Evolutionary conservation across 2,113 vertebrate species (phyloP).

Genomic region (Dolichallabes microphthalmus): DNA sequence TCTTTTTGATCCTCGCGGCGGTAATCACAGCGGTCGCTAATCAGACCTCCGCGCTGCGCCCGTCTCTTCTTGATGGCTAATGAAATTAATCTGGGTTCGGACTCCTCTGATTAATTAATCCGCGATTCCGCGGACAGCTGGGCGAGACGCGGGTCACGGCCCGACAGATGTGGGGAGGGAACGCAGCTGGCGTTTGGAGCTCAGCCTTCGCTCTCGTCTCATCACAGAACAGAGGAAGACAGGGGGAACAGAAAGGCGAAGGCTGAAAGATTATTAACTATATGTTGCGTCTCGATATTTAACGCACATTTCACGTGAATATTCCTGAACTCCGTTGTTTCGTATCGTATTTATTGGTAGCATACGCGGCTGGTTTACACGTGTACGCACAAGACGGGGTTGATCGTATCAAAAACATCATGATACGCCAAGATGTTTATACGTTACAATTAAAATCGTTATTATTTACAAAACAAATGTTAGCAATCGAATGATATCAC

Average conservation of each 20-base stretch:
- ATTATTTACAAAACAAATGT: no score
- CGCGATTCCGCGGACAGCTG: conserved; percentile 32
- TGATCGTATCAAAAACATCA: neutral
- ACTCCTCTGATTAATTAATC: conserved; percentile 41
- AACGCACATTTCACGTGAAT: neutral
- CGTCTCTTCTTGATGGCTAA: conserved; percentile 6
- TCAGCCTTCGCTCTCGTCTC: neutral
- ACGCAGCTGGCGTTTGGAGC: conserved; percentile 17
- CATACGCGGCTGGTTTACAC: no score
- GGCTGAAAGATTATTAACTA: neutral
- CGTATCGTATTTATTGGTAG: neutral
- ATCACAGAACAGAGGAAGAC: neutral
- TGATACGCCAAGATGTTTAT: neutral
- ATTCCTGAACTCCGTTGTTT: neutral
- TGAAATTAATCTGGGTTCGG: conserved; percentile 38
- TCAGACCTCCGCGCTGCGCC: neutral
- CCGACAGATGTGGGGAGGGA: conserved; percentile 31
- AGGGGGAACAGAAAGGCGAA: neutral
- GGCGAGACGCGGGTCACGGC: conserved; percentile 19
- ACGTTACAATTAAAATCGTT: neutral
- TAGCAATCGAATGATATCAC: no score
- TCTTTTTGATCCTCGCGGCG: conserved; percentile 42
- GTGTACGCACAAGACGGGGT: no score
- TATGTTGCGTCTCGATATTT: neutral
- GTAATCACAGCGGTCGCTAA: conserved; percentile 22